These are phyloP conservation scores for Drosophila triauraria DNA, from an alignment of 1,140 invertebrate species.

Conservation along the genomic window DNA sequence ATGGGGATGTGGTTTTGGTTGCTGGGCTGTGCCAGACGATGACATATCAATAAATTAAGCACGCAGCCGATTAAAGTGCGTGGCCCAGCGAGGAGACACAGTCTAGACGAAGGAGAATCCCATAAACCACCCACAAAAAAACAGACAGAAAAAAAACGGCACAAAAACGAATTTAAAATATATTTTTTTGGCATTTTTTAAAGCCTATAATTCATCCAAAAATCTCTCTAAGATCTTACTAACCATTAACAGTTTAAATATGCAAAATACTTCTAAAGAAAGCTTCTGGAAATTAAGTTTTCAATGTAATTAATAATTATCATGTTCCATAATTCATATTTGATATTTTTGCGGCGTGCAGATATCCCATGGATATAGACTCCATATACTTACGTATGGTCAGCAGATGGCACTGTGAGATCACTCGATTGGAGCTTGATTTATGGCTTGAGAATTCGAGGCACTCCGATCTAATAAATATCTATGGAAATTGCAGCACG, in stretches of 20 bases:
- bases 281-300: background rate
- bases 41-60: conserved; percentile 80
- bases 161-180: background rate
- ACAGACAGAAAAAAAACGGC: conserved; percentile 4
- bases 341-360: conserved; percentile 1
- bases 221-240: too few species aligned
- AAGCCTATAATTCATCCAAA: background rate
- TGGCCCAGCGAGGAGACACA: conserved; percentile 29
- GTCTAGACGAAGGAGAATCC: conserved; percentile 60
- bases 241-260: too few species aligned
- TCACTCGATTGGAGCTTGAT: conserved; percentile 56
- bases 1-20: background rate
- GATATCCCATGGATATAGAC: conserved; percentile 6
- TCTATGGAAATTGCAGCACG: conserved; percentile 78
- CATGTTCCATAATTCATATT: too few species aligned
- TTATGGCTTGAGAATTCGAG: conserved; percentile 59
- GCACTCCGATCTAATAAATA: conserved; percentile 66
- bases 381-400: conserved; percentile 25
- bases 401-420: conserved; percentile 55
- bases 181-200: background rate
- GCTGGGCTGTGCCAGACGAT: conserved; percentile 34
- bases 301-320: background rate
- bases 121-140: conserved; percentile 13
- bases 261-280: background rate
- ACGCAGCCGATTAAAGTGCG: conserved; percentile 72